These are phyloP conservation scores for Odontomyia ornata DNA, from an alignment of 2,888 invertebrate species.

Conservation along the genomic window DNA sequence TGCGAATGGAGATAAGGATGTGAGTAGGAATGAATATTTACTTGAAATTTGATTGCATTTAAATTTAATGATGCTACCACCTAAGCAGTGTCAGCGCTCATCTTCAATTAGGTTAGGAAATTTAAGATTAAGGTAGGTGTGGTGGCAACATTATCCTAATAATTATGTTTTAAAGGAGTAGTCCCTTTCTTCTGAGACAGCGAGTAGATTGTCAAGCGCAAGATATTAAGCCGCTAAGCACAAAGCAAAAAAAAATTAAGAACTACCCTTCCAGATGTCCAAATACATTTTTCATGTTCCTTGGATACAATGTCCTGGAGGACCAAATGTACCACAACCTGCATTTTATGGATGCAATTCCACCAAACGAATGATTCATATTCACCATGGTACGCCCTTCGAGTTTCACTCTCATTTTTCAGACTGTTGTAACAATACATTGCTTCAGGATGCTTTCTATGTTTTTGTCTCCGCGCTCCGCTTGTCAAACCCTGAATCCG, in stretches of 20 bases:
- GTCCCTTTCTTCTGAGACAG: too few species aligned
- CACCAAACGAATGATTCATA: neutral
- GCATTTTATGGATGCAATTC: constrained; percentile 2
- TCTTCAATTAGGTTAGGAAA: neutral
- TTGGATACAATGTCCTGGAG: too few species aligned
- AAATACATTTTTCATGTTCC: too few species aligned
- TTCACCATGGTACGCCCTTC: neutral
- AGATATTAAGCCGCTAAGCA: too few species aligned
- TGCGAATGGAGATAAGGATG: neutral
- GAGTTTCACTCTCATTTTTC: constrained; percentile 7
- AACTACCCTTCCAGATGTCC: too few species aligned
- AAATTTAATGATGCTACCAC: neutral
- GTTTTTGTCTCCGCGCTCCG: neutral
- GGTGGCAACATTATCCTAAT: too few species aligned
- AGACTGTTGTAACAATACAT: neutral
- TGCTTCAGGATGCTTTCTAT: neutral
- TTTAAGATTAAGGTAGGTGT: too few species aligned
- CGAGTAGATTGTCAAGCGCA: too few species aligned
- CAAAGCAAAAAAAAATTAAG: too few species aligned
- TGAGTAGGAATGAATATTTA: constrained; percentile 3
- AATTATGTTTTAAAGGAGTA: too few species aligned
- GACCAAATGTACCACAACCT: neutral
- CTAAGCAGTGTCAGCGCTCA: neutral
- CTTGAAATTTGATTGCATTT: constrained; percentile 20
- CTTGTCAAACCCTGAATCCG: neutral